Evolutionary conservation across 2,888 invertebrate genomes (phyloP), one percentile per base, ranked within the genome.

Genomic region (Mythimna lalbum): DNA sequence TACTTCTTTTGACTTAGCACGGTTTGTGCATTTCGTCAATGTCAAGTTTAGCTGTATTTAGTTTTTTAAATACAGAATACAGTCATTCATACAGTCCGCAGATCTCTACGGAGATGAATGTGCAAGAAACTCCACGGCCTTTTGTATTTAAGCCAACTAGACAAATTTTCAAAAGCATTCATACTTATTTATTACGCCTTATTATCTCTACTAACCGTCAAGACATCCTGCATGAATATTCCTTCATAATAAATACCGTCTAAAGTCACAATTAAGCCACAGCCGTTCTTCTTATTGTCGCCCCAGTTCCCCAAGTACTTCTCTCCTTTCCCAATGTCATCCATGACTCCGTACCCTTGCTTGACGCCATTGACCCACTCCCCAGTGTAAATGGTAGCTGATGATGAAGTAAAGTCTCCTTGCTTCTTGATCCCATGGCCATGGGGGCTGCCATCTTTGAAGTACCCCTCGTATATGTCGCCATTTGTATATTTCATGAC

Each of bases 181-280:
- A 5, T 21, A 21, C 10, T 21, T 21, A 50, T 50, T 50, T 12
- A 10, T 52, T 23, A 50, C n/a, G 21, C 50, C 4, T 14, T 39
- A 27, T 12, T n/a, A 17, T 23, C 2, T 57, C 2, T 63, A 27
- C 96, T 96, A 90, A 98, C 98, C 88, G 97, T 97, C 76, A 99
- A 95, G 82, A 97, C 96, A 90, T 98, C 98, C 88, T 98, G 97
- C 86, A 97, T 97, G 89, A 98, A 99, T 77, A 97, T 97, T 19
- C 99, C 99, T 94, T 99, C 99, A 86, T 98, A 99, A 92, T 99
- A 99, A 90, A 98, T 98, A 0, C 98, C 99, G 89, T 98, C 98
- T 69, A 98, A 96, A 0, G 98, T 98, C 21, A 99, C 98, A 69
- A 99, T 98, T 73, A 98, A 96, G 5, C 99, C 99, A 87, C 97